Base-by-base conservation (phyloP, 1,140 invertebrate species). In the Megalopta genalis region DNA sequence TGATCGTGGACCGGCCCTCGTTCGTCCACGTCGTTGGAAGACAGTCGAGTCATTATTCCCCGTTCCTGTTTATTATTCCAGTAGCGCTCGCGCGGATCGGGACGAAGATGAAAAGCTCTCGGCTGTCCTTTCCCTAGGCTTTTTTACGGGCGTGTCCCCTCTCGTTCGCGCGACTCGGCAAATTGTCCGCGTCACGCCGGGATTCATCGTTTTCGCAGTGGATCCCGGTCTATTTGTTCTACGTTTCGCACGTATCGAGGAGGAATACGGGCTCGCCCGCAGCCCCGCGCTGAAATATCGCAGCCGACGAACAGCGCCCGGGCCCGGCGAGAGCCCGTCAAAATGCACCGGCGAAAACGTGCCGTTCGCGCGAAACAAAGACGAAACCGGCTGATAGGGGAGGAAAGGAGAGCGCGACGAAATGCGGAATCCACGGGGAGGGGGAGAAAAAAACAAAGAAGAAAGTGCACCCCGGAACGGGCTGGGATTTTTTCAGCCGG, bases 161-260 rank as follows among this genome's bases (percentile, higher is more conserved):
- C 60, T 52, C 39, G 39, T 27, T 71, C 52, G 64, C 52, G 64
- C 77, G 75, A 79, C 76, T 77, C 80, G 82, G 65, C 74, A 87
- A 87, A 87, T 87, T 87, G 77, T 78, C 72, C 49, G 83, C 70
- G 52, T 66, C 54, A 39, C 81, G 37, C 42, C 32, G 57, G 59
- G 72, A 87, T 87, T 87, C 85, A 87, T 87, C 83, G 82, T 63
- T 81, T 81, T 81, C 80, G 77, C 86, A 78, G 60, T 73, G 63
- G 62, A 86, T 83, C 42, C 81, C 67, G 76, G 54, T 87, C 83
- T 87, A 84, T 88, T 87, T 88, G 81, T 86, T 81, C 76, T 57
- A 83, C 67, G 73, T 85, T 87, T 80, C 84, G 27, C 83, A 66
- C 57, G 74, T 86, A 75, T 84, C 74, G 72, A 25, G 59, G 32